Evolutionary conservation across 2,888 invertebrate genomes (phyloP).

Genomic region (Nebria salina): DNA sequence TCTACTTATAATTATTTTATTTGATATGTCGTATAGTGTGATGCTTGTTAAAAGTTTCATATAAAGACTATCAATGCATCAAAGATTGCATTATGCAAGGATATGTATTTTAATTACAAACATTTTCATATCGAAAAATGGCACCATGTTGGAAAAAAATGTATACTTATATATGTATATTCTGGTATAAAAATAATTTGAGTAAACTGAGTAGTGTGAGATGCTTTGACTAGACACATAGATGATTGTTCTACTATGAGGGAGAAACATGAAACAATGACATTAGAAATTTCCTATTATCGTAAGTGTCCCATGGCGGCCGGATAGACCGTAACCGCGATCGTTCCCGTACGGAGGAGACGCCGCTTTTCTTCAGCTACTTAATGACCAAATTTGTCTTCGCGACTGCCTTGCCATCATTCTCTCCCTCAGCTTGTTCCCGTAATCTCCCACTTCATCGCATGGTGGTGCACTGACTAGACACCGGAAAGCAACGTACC

Average conservation of each 20-base stretch:
- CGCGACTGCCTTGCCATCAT: neutral
- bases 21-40: neutral
- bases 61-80: neutral
- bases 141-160: too few species aligned
- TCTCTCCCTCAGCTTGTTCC: neutral
- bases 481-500: neutral
- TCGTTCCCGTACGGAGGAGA: neutral
- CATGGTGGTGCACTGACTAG: neutral
- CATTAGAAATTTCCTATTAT: slow-evolving; percentile 19
- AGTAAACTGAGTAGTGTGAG: too few species aligned
- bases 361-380: slow-evolving; percentile 21
- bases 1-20: neutral
- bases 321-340: neutral
- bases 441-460: neutral
- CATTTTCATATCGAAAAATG: too few species aligned
- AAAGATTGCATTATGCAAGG: neutral
- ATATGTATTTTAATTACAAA: neutral
- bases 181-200: too few species aligned
- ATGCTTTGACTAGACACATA: too few species aligned
- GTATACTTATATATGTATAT: too few species aligned
- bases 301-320: slow-evolving; percentile 21
- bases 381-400: slow-evolving; percentile 33
- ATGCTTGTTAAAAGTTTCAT: neutral
- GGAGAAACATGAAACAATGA: neutral
- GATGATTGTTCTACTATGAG: too few species aligned